phyloP scores from a whole-genome alignment of 2,888 invertebrate species.

The Apamea crenata region DNA sequence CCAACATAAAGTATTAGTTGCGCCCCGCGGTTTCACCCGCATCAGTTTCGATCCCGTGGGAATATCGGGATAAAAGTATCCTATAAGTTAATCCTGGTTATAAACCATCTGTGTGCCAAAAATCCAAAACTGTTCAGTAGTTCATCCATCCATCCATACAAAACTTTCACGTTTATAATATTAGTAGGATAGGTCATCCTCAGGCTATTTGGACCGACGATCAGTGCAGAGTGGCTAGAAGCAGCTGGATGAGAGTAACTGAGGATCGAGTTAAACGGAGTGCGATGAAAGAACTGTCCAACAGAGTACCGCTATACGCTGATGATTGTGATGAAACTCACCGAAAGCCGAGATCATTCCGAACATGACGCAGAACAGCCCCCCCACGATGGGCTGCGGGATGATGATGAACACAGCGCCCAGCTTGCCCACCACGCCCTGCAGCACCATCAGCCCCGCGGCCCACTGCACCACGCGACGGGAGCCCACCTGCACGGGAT shows the following conservation, averaged over 20 bases:
- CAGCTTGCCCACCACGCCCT: slow-evolving; percentile 94
- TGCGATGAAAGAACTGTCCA: neutral
- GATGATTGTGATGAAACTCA: slow-evolving; percentile 70
- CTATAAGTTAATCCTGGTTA: too few species aligned
- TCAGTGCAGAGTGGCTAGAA: neutral
- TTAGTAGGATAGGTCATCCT: too few species aligned
- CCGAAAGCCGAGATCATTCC: slow-evolving; percentile 96
- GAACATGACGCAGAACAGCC: slow-evolving; percentile 95
- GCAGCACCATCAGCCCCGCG: slow-evolving; percentile 93
- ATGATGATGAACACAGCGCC: slow-evolving; percentile 95
- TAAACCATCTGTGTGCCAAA: too few species aligned
- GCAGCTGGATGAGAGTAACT: neutral
- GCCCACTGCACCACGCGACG: slow-evolving; percentile 95
- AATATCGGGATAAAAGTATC: too few species aligned
- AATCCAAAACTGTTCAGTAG: too few species aligned
- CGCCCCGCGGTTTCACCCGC: too few species aligned
- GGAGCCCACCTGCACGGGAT: slow-evolving; percentile 91
- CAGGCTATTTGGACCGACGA: neutral
- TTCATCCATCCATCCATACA: too few species aligned
- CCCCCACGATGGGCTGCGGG: slow-evolving; percentile 95
- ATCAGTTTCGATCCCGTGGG: too few species aligned
- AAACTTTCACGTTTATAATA: too few species aligned
- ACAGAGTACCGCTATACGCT: neutral
- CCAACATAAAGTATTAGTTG: neutral
- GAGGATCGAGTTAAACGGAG: neutral